These are phyloP conservation scores for Gasterosteus nipponicus DNA, from an alignment of 2,113 vertebrate species.

Conservation along the genomic window DNA sequence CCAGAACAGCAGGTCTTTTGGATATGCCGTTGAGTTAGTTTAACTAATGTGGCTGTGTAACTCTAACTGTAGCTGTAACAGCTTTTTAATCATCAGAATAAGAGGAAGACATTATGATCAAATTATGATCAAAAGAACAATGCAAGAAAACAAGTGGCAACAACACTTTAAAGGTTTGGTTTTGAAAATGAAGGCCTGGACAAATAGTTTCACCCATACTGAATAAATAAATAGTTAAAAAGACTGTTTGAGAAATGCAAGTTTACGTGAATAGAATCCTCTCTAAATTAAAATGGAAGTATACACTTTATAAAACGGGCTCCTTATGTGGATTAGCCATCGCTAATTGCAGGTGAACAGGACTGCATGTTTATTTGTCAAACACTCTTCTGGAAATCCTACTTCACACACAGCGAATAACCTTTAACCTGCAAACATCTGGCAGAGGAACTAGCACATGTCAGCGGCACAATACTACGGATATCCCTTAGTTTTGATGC, in stretches of 20 bases:
- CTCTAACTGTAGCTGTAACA: neutral
- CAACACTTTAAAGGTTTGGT: neutral
- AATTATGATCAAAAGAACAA: neutral
- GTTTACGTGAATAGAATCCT: neutral
- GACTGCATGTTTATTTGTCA: constrained; percentile 2
- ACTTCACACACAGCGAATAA: neutral
- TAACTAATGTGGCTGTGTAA: neutral
- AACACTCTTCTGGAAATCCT: neutral
- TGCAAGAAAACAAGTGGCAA: neutral
- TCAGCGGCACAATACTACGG: constrained; percentile 33
- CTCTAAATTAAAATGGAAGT: neutral
- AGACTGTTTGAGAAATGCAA: neutral
- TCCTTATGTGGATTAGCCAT: neutral
- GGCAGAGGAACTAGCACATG: constrained; percentile 12
- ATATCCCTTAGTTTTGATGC: constrained; percentile 46
- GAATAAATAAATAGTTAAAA: neutral
- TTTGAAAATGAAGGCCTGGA: neutral
- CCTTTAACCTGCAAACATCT: constrained; percentile 22
- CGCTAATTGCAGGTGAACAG: neutral
- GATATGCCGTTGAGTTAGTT: neutral
- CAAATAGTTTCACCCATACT: neutral
- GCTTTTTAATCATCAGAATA: neutral
- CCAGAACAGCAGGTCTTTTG: neutral
- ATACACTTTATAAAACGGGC: neutral
- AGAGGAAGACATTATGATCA: neutral